Evolutionary conservation across 2,888 invertebrate genomes (phyloP).

Genomic region (Thalpophila matura): DNA sequence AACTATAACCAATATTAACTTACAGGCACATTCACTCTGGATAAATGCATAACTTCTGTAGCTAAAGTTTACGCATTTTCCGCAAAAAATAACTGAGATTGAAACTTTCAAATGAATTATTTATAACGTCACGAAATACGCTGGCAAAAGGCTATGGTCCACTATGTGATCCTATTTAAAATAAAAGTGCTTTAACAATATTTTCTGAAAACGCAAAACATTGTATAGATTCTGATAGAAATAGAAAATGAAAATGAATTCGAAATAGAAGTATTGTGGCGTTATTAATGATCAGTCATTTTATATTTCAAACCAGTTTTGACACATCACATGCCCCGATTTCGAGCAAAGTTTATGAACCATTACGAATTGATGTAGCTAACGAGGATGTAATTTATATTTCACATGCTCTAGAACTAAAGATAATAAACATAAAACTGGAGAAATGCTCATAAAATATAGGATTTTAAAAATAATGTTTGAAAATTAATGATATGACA

Average conservation of each 20-base stretch:
- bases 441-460: slow-evolving; percentile 22
- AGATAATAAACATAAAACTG: slow-evolving; percentile 26
- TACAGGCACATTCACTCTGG: not conserved
- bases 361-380: slow-evolving; percentile 34
- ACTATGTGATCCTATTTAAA: not conserved
- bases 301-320: slow-evolving; percentile 14
- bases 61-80: not conserved
- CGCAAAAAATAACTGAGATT: not conserved
- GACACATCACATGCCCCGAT: slow-evolving; percentile 10
- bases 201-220: not conserved
- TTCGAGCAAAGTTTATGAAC: slow-evolving; percentile 35
- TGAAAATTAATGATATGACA: slow-evolving; percentile 13
- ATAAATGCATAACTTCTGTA: not conserved
- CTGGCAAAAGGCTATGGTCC: not conserved
- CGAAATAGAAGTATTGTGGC: not conserved
- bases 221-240: not conserved
- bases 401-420: slow-evolving; percentile 27
- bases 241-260: not conserved
- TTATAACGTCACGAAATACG: slow-evolving; percentile 18
- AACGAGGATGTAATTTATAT: slow-evolving; percentile 49
- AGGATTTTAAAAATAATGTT: slow-evolving; percentile 5
- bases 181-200: not conserved
- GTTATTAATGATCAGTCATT: slow-evolving; percentile 14
- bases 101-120: slow-evolving; percentile 15
- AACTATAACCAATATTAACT: not conserved